These are phyloP conservation scores for Varecia variegata DNA, from an alignment of 2,797 vertebrate species.

Conservation along the genomic window DNA sequence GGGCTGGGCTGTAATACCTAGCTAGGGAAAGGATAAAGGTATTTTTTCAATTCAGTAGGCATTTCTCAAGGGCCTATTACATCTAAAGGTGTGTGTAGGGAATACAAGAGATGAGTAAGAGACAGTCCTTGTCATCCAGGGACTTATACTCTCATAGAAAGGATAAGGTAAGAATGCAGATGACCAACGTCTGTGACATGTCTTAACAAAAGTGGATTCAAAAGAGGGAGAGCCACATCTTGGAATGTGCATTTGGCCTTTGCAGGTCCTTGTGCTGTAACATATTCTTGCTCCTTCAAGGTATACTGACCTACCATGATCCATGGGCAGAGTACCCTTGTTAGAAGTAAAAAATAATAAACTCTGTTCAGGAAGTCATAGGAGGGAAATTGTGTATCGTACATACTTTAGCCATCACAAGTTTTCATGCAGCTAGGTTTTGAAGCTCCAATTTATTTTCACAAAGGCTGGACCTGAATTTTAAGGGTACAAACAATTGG, in stretches of 20 bases:
- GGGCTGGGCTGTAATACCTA: neutral
- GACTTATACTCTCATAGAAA: neutral
- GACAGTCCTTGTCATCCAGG: neutral
- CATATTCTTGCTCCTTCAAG: neutral
- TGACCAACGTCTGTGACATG: neutral
- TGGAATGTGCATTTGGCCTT: neutral
- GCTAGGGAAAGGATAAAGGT: neutral
- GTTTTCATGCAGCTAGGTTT: neutral
- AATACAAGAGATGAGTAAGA: neutral
- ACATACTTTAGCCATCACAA: neutral
- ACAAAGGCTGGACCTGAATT: neutral
- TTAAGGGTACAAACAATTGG: neutral
- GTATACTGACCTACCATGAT: neutral
- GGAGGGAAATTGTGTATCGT: neutral
- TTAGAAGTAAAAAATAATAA: neutral
- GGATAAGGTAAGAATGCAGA: neutral
- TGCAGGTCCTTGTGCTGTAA: neutral
- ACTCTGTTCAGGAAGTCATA: neutral
- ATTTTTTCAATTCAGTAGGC: neutral
- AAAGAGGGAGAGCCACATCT: neutral
- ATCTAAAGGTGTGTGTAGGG: neutral
- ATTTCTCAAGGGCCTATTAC: neutral
- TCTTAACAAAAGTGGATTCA: neutral
- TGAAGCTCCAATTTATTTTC: neutral
- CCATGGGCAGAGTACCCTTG: neutral